Conservation (phyloP, 2,113 vertebrate genomes). For the Lontra canadensis region DNA sequence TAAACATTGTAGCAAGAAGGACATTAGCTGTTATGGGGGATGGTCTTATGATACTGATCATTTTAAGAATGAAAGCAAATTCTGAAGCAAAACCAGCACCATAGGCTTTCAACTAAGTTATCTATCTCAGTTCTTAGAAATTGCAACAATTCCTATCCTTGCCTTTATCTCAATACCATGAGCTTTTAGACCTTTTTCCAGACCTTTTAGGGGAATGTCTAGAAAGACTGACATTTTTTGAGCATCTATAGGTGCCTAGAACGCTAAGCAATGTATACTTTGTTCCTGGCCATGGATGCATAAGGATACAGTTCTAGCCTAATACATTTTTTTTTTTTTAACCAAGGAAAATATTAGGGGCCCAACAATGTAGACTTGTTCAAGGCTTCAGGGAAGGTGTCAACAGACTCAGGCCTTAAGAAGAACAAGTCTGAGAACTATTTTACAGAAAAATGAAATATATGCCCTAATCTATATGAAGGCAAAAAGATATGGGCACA, state of each 20-base stretch:
- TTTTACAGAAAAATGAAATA: neutral
- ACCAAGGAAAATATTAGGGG: neutral
- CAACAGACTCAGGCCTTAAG: no score
- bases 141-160: neutral
- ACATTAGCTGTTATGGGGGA: neutral
- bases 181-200: neutral
- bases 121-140: neutral
- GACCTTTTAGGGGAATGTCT: neutral
- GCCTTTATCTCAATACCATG: neutral
- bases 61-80: conserved; percentile 8
- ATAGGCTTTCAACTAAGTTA: neutral
- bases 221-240: neutral
- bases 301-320: neutral
- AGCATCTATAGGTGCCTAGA: neutral
- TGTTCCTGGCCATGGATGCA: neutral
- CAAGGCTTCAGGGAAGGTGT: neutral
- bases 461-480: neutral
- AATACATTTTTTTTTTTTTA: neutral
- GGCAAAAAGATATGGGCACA: neutral
- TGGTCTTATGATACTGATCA: neutral
- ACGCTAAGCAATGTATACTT: neutral
- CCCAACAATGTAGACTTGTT: neutral
- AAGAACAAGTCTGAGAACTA: neutral
- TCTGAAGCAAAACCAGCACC: neutral
- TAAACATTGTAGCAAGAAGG: neutral